These are phyloP conservation scores for Aleiodes alternator DNA, from an alignment of 2,888 invertebrate genomes.

Conservation along the genomic window DNA sequence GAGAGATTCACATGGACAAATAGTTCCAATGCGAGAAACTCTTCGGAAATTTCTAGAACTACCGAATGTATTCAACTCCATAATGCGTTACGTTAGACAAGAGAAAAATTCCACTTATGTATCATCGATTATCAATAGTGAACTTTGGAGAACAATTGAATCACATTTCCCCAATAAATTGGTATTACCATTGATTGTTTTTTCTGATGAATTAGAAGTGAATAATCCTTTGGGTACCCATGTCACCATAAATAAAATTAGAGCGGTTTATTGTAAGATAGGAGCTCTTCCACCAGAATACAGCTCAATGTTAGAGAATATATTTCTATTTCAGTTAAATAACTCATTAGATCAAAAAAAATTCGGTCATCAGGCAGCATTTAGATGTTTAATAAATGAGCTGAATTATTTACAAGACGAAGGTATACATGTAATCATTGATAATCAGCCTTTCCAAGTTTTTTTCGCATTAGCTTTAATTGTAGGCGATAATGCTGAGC, in stretches of 20 bases:
- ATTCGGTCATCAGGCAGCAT: slow-evolving; percentile 40
- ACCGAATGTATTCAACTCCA: slow-evolving; percentile 35
- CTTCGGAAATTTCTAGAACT: slow-evolving; percentile 48
- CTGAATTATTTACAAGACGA: slow-evolving; percentile 47
- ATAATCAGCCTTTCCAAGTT: slow-evolving; percentile 38
- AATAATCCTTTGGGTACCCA: slow-evolving; percentile 55
- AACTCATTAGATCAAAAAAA: slow-evolving; percentile 41
- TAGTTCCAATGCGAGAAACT: too few species aligned
- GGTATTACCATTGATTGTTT: slow-evolving; percentile 50
- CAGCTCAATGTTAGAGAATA: slow-evolving; percentile 52
- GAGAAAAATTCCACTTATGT: slow-evolving; percentile 9
- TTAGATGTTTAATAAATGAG: slow-evolving; percentile 23
- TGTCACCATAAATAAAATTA: slow-evolving; percentile 51
- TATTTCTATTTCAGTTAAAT: slow-evolving; percentile 50
- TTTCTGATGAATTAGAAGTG: slow-evolving; percentile 56
- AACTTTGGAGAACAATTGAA: slow-evolving; percentile 43
- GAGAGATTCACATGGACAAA: too few species aligned
- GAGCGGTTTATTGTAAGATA: slow-evolving; percentile 51
- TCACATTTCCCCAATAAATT: slow-evolving; percentile 34
- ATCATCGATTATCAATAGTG: slow-evolving; percentile 38
- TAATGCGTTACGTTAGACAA: slow-evolving; percentile 19
- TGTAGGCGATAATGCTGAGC: slow-evolving; percentile 52
- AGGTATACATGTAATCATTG: slow-evolving; percentile 48
- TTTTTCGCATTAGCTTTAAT: slow-evolving; percentile 49
- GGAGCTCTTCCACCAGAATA: slow-evolving; percentile 51